These are phyloP conservation scores for Rosalia funebris DNA, from an alignment of 2,888 invertebrate species.

Conservation along the genomic window DNA sequence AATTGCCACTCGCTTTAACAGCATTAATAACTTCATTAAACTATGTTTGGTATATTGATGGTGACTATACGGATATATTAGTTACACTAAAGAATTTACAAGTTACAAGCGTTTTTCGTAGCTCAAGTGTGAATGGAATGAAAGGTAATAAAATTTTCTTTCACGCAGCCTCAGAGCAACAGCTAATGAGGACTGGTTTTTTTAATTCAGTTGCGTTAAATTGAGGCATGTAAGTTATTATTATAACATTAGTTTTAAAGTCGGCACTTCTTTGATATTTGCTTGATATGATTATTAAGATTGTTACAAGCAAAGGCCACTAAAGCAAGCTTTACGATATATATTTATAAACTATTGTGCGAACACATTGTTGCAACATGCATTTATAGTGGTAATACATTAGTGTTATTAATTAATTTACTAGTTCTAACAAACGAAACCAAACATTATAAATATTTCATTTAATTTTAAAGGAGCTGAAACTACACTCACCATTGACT, in stretches of 20 bases:
- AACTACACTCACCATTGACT: too few species aligned
- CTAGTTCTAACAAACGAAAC: too few species aligned
- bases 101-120: neutral
- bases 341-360: too few species aligned
- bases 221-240: neutral
- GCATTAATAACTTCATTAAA: neutral
- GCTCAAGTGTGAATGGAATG: neutral
- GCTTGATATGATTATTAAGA: too few species aligned
- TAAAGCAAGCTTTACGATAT: too few species aligned
- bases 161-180: neutral
- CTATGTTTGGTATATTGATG: neutral
- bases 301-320: too few species aligned
- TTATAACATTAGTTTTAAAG: slow-evolving; percentile 1
- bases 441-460: too few species aligned
- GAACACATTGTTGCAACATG: too few species aligned
- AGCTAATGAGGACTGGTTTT: neutral
- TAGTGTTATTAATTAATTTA: too few species aligned
- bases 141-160: neutral
- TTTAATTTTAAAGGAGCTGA: too few species aligned
- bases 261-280: neutral
- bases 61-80: neutral
- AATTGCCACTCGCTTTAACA: neutral
- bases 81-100: neutral
- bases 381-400: too few species aligned
- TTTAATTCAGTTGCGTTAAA: neutral